These are phyloP conservation scores for Catocala nupta DNA, from an alignment of 2,888 invertebrate genomes.

Conservation along the genomic window DNA sequence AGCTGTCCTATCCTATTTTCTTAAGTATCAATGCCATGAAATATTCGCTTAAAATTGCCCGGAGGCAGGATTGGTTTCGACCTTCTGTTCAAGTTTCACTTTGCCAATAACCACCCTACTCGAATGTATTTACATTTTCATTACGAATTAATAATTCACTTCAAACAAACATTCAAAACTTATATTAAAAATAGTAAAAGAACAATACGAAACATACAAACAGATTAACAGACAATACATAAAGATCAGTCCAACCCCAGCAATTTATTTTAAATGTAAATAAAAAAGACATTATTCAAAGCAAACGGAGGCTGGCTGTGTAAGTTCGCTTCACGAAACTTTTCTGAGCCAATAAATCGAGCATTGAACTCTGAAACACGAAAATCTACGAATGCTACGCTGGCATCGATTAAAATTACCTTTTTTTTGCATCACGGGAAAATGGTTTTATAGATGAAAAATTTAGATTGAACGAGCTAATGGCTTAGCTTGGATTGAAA, in stretches of 20 bases:
- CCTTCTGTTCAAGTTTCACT: no score
- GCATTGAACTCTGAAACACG: constrained; percentile 36
- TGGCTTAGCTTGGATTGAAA: background rate
- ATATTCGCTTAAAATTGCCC: no score
- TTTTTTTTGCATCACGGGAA: constrained; percentile 7
- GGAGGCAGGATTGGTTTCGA: no score
- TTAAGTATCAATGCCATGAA: no score
- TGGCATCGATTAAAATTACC: constrained; percentile 14
- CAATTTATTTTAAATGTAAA: constrained; percentile 37
- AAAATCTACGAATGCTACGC: constrained; percentile 15
- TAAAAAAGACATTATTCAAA: constrained; percentile 47
- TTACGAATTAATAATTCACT: no score
- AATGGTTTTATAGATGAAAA: constrained; percentile 10
- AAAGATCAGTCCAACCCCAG: background rate
- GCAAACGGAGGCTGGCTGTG: constrained; percentile 43
- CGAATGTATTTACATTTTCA: no score
- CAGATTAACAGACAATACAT: constrained; percentile 9
- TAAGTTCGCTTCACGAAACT: constrained; percentile 41
- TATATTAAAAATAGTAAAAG: background rate
- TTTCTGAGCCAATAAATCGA: constrained; percentile 37
- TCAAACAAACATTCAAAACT: no score
- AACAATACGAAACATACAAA: constrained; percentile 7
- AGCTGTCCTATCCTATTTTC: no score
- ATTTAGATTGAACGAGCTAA: constrained; percentile 9
- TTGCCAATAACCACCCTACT: no score